Conservation (phyloP, 2,888 invertebrate genomes). For the Nymphalis urticae region DNA sequence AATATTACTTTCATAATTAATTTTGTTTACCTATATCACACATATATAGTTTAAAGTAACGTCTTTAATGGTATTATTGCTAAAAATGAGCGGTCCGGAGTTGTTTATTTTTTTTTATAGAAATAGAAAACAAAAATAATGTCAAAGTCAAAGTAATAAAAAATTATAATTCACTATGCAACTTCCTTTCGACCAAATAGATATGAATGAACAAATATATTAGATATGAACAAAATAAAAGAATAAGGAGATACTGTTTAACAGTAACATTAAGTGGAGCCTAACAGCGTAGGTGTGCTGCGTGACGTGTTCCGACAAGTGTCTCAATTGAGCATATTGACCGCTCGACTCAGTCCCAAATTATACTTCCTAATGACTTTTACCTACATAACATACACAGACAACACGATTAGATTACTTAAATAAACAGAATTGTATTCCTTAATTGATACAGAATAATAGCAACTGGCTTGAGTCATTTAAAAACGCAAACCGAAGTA, state of each 20-base stretch:
- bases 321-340: slow-evolving; percentile 46
- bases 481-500: neutral
- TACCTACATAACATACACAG: slow-evolving; percentile 17
- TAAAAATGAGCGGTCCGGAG: no score
- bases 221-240: no score
- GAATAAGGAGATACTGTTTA: neutral
- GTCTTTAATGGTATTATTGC: no score
- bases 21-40: neutral
- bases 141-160: no score
- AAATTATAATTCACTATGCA: no score
- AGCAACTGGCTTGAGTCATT: neutral
- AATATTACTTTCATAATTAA: neutral
- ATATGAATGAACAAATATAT: no score
- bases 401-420: slow-evolving; percentile 12
- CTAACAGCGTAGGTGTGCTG: slow-evolving; percentile 41
- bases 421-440: slow-evolving; percentile 16
- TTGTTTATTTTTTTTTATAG: no score
- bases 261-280: neutral
- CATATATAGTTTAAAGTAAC: no score
- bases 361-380: slow-evolving; percentile 41
- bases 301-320: slow-evolving; percentile 42
- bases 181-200: no score
- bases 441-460: neutral
- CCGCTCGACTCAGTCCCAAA: slow-evolving; percentile 48
- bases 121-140: no score